These are phyloP conservation scores for Actinia equina DNA, from an alignment of 64 coral and sea anemone species.

Conservation along the genomic window DNA sequence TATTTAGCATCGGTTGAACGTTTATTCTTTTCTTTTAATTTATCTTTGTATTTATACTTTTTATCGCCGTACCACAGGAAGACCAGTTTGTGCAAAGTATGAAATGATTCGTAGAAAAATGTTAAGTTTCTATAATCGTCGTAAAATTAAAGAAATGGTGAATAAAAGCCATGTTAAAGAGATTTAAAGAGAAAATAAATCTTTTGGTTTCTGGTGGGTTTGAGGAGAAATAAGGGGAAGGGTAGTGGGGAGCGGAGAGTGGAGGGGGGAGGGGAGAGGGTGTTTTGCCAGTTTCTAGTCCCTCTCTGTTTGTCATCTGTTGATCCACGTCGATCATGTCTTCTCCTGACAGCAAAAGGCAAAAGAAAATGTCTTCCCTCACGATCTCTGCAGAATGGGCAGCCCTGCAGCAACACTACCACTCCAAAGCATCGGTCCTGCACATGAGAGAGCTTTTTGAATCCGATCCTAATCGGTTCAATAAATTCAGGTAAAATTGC, in stretches of 20 bases:
- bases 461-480: slow-evolving; percentile 46
- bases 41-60: too few species aligned
- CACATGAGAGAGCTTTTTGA: slow-evolving; percentile 75
- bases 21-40: too few species aligned
- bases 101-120: background rate
- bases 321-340: slow-evolving; percentile 9
- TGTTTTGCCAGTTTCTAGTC: too few species aligned
- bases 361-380: slow-evolving; percentile 23
- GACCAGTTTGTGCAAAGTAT: background rate
- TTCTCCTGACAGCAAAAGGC: slow-evolving; percentile 11
- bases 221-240: background rate
- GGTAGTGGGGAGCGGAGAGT: too few species aligned
- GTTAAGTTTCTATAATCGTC: background rate
- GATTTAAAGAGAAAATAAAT: too few species aligned
- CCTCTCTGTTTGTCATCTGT: too few species aligned
- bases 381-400: slow-evolving; percentile 18
- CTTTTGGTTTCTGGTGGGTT: background rate
- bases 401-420: slow-evolving; percentile 48
- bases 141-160: too few species aligned
- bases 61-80: too few species aligned
- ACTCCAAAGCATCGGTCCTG: slow-evolving; percentile 23
- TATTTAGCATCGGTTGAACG: too few species aligned
- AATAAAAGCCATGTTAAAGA: too few species aligned
- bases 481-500: slow-evolving; percentile 69
- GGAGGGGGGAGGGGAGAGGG: background rate